Evolutionary conservation across 2,888 invertebrate species (phyloP).

Genomic region (Pammene aurita): DNA sequence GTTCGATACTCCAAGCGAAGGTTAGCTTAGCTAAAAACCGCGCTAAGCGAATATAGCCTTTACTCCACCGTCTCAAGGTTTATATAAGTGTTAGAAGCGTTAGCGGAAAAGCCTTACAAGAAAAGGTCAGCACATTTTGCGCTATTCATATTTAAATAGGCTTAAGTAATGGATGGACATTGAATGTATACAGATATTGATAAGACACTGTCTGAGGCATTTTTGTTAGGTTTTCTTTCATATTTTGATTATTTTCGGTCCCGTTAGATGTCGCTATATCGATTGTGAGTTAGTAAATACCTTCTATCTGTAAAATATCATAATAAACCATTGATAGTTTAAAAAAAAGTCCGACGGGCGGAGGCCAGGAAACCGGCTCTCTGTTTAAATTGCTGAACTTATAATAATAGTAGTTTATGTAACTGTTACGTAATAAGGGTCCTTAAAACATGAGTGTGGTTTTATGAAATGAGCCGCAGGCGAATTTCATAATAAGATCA

Average conservation of each 20-base stretch:
- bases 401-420: too few relatives aligned
- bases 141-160: conserved; percentile 41
- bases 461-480: too few relatives aligned
- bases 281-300: not conserved
- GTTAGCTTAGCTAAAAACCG: conserved; percentile 24
- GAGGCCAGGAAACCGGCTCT: too few relatives aligned
- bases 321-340: too few relatives aligned
- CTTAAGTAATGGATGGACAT: conserved; percentile 30
- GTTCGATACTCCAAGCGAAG: conserved; percentile 36
- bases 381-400: too few relatives aligned
- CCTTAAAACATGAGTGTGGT: too few relatives aligned
- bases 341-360: too few relatives aligned
- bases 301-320: too few relatives aligned
- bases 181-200: conserved; percentile 17
- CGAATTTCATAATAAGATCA: too few relatives aligned
- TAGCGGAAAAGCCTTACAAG: conserved; percentile 37
- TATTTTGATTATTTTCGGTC: not conserved
- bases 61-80: not conserved
- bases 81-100: not conserved
- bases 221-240: not conserved
- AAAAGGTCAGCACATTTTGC: conserved; percentile 41
- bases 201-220: conserved; percentile 5
- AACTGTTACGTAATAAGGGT: too few relatives aligned
- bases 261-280: not conserved
- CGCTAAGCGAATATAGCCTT: not conserved